Percentiles rank a stretch among this genome's conserved stretches.
phyloP scores from a whole-genome alignment of 2,888 invertebrate genomes.

The Heliconius charithonia region DNA sequence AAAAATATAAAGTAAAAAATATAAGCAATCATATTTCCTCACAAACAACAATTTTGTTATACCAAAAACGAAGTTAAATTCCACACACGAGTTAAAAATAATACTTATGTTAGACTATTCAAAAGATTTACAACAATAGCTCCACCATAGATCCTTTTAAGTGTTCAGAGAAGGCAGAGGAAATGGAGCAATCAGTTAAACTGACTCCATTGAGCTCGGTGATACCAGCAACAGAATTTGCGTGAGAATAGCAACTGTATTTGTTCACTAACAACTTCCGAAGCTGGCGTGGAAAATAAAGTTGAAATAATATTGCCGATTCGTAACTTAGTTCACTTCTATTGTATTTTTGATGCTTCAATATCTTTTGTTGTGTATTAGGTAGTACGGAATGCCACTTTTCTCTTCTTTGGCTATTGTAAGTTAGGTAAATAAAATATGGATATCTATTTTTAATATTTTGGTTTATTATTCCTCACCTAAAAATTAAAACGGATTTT shows the following conservation, averaged over 20 bases:
- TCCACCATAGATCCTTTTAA: constrained; percentile 21
- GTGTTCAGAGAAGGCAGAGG: constrained; percentile 28
- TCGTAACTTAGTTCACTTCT: constrained; percentile 20
- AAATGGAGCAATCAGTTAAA: constrained; percentile 33
- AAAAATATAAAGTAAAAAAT: too few species aligned
- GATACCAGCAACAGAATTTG: constrained; percentile 34
- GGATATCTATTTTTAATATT: too few species aligned
- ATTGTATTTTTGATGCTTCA: constrained; percentile 10
- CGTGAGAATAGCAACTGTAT: constrained; percentile 29
- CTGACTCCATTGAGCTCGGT: constrained; percentile 32
- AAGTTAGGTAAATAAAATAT: neutral
- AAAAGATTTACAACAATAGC: constrained; percentile 25
- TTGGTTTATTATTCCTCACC: too few species aligned
- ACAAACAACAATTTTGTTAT: neutral
- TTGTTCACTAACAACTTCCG: constrained; percentile 33
- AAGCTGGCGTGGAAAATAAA: constrained; percentile 28
- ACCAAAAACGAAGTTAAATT: constrained; percentile 2
- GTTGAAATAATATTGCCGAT: constrained; percentile 31
- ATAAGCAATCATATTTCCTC: too few species aligned
- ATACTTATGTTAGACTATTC: neutral
- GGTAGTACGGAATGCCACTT: neutral
- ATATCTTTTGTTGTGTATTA: constrained; percentile 9
- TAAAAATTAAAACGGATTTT: too few species aligned
- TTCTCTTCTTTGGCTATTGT: neutral
- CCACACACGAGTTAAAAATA: constrained; percentile 4